Percentiles rank a stretch among this genome's conserved stretches.
phyloP scores from a whole-genome alignment of 2,888 invertebrate species.

The Ophioninae sp. region DNA sequence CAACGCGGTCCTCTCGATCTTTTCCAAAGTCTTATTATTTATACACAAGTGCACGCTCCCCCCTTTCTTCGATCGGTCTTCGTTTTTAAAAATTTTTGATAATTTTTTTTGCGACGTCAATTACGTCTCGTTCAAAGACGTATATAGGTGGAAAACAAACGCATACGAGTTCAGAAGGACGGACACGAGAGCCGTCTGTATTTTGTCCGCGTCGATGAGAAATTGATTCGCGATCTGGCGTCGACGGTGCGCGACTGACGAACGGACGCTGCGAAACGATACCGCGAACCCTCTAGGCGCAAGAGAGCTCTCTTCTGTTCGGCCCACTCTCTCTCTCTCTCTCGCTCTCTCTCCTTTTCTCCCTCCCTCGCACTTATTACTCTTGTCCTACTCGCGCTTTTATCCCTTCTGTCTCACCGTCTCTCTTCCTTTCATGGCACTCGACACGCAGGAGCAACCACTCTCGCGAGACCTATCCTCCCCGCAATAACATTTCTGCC shows the following conservation, averaged over 20 bases:
- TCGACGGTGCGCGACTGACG: constrained; percentile 68
- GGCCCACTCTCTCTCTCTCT: constrained; percentile 45
- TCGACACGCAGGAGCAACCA: constrained; percentile 16
- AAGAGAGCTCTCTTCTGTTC: constrained; percentile 33
- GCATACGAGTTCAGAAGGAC: background rate
- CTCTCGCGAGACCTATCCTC: constrained; percentile 3
- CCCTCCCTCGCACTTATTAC: constrained; percentile 47
- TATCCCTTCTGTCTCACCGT: background rate
- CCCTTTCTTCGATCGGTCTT: background rate
- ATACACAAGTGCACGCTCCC: background rate
- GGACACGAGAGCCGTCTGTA: background rate
- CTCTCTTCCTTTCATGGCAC: background rate
- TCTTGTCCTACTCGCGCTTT: background rate
- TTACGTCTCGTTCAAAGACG: too few species aligned
- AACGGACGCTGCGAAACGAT: constrained; percentile 60
- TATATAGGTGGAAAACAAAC: too few species aligned
- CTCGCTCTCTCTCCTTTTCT: constrained; percentile 34
- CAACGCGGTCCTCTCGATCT: too few species aligned
- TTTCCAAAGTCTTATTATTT: background rate
- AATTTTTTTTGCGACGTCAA: too few species aligned
- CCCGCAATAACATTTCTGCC: background rate
- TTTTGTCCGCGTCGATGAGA: constrained; percentile 20
- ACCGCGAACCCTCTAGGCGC: constrained; percentile 52
- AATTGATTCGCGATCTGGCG: constrained; percentile 65
- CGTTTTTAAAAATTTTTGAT: background rate